Evolutionary conservation across 64 coral and sea anemone species (phyloP), one percentile per base, ranked within the genome.

Genomic region (Dendrophyllia cribrosa): DNA sequence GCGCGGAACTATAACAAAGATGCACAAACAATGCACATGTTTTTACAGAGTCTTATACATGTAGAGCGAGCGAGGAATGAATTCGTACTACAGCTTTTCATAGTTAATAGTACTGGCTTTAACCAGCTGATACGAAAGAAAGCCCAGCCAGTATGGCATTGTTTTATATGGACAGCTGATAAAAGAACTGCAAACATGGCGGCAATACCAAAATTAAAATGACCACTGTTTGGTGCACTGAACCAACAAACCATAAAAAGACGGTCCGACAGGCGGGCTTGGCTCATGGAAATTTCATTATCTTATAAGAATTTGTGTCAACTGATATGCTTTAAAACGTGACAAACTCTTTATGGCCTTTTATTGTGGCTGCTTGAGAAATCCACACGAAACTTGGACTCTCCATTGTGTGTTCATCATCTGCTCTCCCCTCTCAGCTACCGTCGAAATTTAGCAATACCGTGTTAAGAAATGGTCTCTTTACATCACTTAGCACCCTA

Each of bases 171-270:
- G 43, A 68, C 80, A 84, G 80, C 80, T 84, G 80, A 84, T 66
- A 11, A n/a, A 83, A 65, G 58, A 83, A 61, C 79, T 9, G 79
- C 59, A 84, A 84, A 84, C 80, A 84, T 84, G 61, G 80, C 60
- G 45, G 80, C 80, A 84, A 84, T 84, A 68, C 44, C 12, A 50
- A 84, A 84, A 84, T 84, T 84, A 84, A 84, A 84, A 84, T 67
- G 62, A 84, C 60, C 80, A 84, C 60, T 84, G 60, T 47, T 67
- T 84, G 60, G 13, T 48, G 80, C 62, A 15, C 80, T 84, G 80
- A 84, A 67, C 44, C 13, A 84, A 84, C 80, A 84, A 84, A 84
- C 44, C 45, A 67, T 67, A 23, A 84, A 84, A 34, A 67, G 14
- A 25, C 8, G 17, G 51, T 16, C 45, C 60, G 62, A 84, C 43